These are phyloP conservation scores for Tetragnatha montana DNA, from an alignment of 2,888 invertebrate genomes.

Conservation along the genomic window DNA sequence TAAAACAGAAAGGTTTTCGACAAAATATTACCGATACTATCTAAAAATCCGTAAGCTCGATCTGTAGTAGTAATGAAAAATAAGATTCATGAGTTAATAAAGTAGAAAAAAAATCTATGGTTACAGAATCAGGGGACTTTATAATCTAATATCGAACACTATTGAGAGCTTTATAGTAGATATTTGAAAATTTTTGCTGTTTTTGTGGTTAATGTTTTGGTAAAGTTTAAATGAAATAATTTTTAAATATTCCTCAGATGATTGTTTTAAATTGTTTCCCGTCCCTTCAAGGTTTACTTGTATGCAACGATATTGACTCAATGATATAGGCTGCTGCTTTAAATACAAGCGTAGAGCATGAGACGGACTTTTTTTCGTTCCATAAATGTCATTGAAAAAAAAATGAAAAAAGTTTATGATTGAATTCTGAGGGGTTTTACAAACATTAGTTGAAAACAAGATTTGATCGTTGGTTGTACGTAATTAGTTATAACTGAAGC, in stretches of 20 bases:
- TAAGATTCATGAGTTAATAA: not conserved
- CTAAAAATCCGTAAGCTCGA: not conserved
- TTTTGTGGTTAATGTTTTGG: no score
- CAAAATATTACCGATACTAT: not conserved
- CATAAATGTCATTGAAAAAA: no score
- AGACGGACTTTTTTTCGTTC: no score
- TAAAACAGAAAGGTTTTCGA: not conserved
- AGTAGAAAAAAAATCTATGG: not conserved
- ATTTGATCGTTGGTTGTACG: not conserved
- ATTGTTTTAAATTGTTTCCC: no score
- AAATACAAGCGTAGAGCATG: no score
- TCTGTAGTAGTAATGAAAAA: not conserved
- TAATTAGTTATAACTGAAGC: not conserved
- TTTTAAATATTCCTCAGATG: no score
- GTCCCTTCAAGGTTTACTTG: no score
- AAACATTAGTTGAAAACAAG: not conserved
- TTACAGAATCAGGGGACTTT: not conserved
- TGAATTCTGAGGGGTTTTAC: not conserved
- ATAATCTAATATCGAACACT: not conserved
- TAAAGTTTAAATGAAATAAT: no score
- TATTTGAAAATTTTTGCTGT: no score
- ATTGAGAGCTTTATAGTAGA: not conserved
- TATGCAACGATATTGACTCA: no score
- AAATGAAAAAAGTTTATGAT: no score
- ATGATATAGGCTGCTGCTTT: no score